Conservation (phyloP, 2,113 vertebrate genomes). For the Diphyllodes magnificus region DNA sequence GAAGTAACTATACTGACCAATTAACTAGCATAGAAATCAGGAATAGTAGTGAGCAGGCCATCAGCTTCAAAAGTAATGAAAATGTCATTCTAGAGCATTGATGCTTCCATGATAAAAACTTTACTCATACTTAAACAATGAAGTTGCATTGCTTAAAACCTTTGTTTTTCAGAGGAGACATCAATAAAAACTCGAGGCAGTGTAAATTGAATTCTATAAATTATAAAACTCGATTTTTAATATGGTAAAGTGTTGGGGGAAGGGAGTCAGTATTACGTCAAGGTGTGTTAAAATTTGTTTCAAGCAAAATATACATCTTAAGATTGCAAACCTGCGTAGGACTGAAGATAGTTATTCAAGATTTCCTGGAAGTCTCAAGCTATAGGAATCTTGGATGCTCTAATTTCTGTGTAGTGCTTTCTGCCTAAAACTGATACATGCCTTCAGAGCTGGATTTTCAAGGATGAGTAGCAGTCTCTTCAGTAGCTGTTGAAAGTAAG, state of each 20-base stretch:
- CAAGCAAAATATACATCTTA: not conserved
- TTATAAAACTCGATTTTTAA: not conserved
- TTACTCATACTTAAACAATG: not conserved
- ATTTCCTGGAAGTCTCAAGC: not conserved
- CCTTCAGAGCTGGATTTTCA: not conserved
- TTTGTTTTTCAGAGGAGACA: not conserved
- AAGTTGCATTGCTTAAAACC: not conserved
- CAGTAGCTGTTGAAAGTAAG: not conserved
- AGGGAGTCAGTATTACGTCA: not conserved
- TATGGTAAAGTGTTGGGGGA: not conserved
- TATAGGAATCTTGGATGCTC: not conserved
- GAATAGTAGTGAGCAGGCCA: not conserved
- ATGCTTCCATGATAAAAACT: not conserved
- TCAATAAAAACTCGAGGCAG: not conserved
- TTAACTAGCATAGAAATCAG: not conserved
- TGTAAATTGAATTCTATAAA: not conserved
- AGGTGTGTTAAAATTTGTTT: not conserved
- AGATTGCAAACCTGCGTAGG: not conserved
- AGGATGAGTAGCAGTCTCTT: not conserved
- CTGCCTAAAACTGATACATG: not conserved
- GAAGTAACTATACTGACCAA: not conserved
- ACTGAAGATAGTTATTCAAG: not conserved
- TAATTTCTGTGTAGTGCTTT: not conserved
- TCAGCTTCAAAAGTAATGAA: not conserved
- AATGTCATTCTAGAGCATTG: not conserved